These are phyloP conservation scores for Loripinus fragilis DNA, from an alignment of 2,888 invertebrate genomes.

Conservation along the genomic window DNA sequence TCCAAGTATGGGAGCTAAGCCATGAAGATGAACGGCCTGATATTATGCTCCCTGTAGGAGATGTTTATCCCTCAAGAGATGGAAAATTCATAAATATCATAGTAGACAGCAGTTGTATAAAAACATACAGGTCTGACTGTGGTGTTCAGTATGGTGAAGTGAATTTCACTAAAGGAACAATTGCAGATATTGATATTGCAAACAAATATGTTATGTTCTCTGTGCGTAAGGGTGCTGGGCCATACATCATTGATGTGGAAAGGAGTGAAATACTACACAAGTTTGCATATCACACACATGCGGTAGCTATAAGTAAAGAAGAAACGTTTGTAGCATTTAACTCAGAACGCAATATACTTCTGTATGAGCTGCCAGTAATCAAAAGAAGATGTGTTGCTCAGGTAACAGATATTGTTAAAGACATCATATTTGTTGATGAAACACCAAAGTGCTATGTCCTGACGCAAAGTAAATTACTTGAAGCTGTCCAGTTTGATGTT, in stretches of 20 bases:
- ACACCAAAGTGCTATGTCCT: slow-evolving; percentile 69
- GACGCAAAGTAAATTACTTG: slow-evolving; percentile 69
- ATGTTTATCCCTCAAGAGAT: slow-evolving; percentile 70
- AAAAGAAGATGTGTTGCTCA: slow-evolving; percentile 72
- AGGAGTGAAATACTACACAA: slow-evolving; percentile 70
- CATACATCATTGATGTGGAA: slow-evolving; percentile 73
- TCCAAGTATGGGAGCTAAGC: slow-evolving; percentile 76
- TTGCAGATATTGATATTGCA: slow-evolving; percentile 62
- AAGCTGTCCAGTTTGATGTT: slow-evolving; percentile 68
- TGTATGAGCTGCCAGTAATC: slow-evolving; percentile 75
- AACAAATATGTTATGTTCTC: slow-evolving; percentile 74
- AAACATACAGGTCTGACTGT: slow-evolving; percentile 71
- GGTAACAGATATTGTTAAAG: slow-evolving; percentile 67
- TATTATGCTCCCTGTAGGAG: slow-evolving; percentile 70
- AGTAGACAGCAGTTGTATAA: slow-evolving; percentile 67
- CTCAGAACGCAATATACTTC: slow-evolving; percentile 63
- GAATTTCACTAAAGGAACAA: slow-evolving; percentile 63
- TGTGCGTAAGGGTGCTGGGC: slow-evolving; percentile 70
- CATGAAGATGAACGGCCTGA: slow-evolving; percentile 76
- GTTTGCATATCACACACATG: slow-evolving; percentile 70
- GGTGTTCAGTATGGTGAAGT: slow-evolving; percentile 73
- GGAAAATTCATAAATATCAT: slow-evolving; percentile 74
- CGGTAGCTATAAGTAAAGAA: slow-evolving; percentile 72
- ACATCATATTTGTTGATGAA: slow-evolving; percentile 66
- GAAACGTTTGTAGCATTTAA: slow-evolving; percentile 73